Base-by-base conservation (phyloP, 2,797 vertebrate species). In the Catharus ustulatus region DNA sequence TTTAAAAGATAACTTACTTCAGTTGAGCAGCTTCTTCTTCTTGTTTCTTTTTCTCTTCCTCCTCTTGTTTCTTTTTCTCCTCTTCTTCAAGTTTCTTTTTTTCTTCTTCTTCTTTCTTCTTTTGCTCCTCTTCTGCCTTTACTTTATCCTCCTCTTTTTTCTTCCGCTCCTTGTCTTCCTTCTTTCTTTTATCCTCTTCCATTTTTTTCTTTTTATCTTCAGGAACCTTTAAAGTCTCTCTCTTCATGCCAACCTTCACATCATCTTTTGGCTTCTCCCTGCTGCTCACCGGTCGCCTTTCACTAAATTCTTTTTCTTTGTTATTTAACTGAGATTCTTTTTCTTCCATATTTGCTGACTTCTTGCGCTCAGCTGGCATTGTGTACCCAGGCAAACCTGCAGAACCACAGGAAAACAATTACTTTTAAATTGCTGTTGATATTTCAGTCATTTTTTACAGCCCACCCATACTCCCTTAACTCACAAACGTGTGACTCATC, bases 331-430 rank as follows among this genome's bases (percentile, higher is more conserved):
- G 89, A 95, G 98, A 97, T 62, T 99, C 99, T 98, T 99, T 99
- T 76, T 99, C 99, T 71, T 99, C 99, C 99, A 99, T 99, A 98
- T 98, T 99, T 97, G 98, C 94, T 91, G 98, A 97, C 94, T 98
- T 98, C 96, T 99, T 99, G 93, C 98, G 98, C 98, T 99, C 99
- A 98, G 98, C 99, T 97, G 99, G 99, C 99, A 99, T 99, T 90
- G 98, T 99, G 96, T 97, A 97, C 81, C 94, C 96, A 95, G 89
- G 95, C 94, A 97, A 97, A 90, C 95, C 98, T 98, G 94, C 45
- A 96, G 94, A 76, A 96, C 10, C 51, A 96, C 61, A 94, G 45
- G 21, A 93, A 95, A 61, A 92, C 26, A 75, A 94, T 26, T 46
- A 79, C 14, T 84, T 79, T 75, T 79, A 95, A 74, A 62, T 30